Percentiles rank a stretch among this genome's conserved stretches.
Evolutionary conservation across 2,113 vertebrate species (phyloP).

Genomic region (Nansenia antarctica): DNA sequence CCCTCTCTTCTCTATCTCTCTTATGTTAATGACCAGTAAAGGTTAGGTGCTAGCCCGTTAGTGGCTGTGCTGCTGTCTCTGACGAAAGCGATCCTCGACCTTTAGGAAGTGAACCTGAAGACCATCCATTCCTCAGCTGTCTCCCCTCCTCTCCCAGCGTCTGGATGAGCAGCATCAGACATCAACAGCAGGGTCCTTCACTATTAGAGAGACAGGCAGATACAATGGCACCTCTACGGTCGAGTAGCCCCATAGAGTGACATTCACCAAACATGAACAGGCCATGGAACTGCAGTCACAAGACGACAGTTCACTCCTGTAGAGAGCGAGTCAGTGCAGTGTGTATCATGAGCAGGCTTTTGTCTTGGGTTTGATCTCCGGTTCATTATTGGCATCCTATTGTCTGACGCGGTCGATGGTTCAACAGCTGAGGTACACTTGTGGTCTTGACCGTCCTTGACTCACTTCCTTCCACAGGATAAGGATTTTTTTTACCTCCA

Average conservation of each 20-base stretch:
- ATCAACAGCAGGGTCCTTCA: not conserved
- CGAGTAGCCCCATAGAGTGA: not conserved
- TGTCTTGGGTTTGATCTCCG: not conserved
- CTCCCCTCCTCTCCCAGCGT: too few relatives aligned
- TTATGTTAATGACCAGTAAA: not conserved
- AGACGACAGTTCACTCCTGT: not conserved
- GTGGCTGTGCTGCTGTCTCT: not conserved
- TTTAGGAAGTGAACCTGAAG: not conserved
- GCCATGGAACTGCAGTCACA: not conserved
- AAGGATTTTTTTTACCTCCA: too few relatives aligned
- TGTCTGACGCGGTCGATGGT: too few relatives aligned
- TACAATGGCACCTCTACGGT: not conserved
- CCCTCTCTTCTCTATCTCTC: not conserved
- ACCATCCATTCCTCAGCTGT: not conserved
- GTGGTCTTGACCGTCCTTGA: too few relatives aligned
- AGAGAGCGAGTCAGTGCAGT: too few relatives aligned
- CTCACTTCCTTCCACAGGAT: too few relatives aligned
- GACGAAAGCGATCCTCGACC: not conserved
- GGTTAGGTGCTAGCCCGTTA: too few relatives aligned
- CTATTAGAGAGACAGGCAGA: not conserved
- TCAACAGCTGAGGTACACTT: too few relatives aligned
- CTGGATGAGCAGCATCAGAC: not conserved
- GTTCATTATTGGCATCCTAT: not conserved
- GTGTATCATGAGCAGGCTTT: not conserved
- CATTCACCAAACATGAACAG: not conserved